Evolutionary conservation across 2,888 invertebrate species (phyloP).

Genomic region (Caenorhabditis afra): DNA sequence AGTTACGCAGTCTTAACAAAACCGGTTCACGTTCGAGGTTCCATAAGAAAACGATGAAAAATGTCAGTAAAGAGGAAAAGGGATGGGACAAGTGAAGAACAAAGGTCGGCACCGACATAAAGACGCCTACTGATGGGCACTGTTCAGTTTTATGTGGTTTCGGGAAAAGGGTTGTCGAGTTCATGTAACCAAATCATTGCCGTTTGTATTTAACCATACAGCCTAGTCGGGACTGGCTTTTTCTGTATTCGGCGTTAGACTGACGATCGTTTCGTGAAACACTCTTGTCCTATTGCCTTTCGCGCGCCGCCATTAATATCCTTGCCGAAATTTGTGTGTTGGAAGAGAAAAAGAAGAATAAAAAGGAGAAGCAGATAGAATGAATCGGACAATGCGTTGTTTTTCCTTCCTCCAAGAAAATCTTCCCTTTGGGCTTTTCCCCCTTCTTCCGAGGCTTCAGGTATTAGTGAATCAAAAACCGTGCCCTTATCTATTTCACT

Average conservation of each 20-base stretch:
- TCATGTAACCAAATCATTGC: background rate
- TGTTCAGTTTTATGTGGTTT: slow-evolving; percentile 2
- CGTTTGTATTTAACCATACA: background rate
- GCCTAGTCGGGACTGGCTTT: slow-evolving; percentile 1
- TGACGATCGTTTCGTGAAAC: slow-evolving; percentile 4
- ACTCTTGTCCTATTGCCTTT: slow-evolving; percentile 10
- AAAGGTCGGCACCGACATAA: slow-evolving; percentile 26
- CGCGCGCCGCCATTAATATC: background rate
- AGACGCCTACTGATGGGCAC: background rate
- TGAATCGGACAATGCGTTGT: background rate
- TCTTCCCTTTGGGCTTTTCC: slow-evolving; percentile 24
- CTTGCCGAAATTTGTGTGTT: background rate
- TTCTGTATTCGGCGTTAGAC: background rate
- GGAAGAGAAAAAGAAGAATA: background rate
- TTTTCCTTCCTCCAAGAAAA: background rate
- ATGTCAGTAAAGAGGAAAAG: slow-evolving; percentile 15
- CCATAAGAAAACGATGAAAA: slow-evolving; percentile 28
- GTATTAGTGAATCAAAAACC: slow-evolving; percentile 54
- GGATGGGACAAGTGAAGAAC: background rate
- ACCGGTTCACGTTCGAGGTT: slow-evolving; percentile 34
- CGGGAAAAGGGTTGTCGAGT: background rate
- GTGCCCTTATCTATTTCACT: slow-evolving; percentile 41
- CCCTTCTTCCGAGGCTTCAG: slow-evolving; percentile 24
- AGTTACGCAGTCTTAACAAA: slow-evolving; percentile 25
- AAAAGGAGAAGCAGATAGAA: background rate